A percentile compares a stretch with the other conserved stretches of the same genome.
These are phyloP conservation scores for Dryocosmus kuriphilus DNA, from an alignment of 2,888 invertebrate species.

Conservation along the genomic window DNA sequence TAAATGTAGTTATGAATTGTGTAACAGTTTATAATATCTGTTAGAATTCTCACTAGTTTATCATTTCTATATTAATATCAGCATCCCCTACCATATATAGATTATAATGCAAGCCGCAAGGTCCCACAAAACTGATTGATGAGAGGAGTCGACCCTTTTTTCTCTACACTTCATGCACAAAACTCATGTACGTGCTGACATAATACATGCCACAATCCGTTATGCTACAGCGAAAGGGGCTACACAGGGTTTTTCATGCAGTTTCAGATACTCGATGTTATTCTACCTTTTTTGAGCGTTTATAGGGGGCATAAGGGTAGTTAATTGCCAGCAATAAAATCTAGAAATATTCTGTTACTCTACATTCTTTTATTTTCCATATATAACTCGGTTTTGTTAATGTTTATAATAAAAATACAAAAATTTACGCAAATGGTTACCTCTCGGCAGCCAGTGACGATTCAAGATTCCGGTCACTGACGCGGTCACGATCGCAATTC, in stretches of 20 bases:
- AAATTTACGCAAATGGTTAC: no score
- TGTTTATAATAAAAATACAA: no score
- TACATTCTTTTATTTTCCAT: background rate
- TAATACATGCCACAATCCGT: constrained; percentile 24
- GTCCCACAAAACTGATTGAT: constrained; percentile 33
- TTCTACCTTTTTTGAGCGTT: background rate
- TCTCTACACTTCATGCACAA: background rate
- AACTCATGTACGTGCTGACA: constrained; percentile 14
- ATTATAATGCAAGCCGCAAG: constrained; percentile 17
- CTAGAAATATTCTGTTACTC: background rate
- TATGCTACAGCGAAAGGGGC: constrained; percentile 12
- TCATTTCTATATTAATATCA: constrained; percentile 7
- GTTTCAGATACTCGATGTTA: background rate
- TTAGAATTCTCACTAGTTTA: background rate
- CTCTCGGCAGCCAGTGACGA: no score
- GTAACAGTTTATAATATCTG: background rate
- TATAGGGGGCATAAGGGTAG: background rate
- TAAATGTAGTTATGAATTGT: no score
- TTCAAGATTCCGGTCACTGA: no score
- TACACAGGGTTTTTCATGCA: background rate
- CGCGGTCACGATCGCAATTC: no score
- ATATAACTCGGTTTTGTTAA: no score
- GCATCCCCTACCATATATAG: background rate
- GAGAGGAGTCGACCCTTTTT: constrained; percentile 31
- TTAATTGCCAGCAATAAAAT: background rate